Evolutionary conservation across 2,888 invertebrate species (phyloP).

Genomic region (Spodoptera exigua): DNA sequence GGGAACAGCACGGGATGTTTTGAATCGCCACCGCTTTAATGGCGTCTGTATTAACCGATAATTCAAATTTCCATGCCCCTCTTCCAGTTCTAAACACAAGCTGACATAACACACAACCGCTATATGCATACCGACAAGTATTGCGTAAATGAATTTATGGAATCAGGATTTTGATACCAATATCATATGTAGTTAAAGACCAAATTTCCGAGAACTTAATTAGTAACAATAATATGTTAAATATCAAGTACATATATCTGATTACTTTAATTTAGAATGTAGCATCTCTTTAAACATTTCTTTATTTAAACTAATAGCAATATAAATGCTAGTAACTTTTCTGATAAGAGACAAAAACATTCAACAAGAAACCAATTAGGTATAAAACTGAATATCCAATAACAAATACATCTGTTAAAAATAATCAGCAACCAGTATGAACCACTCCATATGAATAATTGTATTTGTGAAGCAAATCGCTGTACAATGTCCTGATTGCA

Average conservation of each 20-base stretch:
- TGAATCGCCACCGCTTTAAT: slow-evolving; percentile 86
- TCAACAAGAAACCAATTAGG: too few relatives aligned
- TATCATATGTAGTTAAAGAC: too few relatives aligned
- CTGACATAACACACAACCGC: slow-evolving; percentile 64
- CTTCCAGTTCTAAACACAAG: slow-evolving; percentile 68
- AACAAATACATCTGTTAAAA: background rate
- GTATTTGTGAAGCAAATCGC: slow-evolving; percentile 14
- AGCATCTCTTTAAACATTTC: too few relatives aligned
- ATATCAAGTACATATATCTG: too few relatives aligned
- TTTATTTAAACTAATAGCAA: too few relatives aligned
- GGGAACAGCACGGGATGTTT: slow-evolving; percentile 86
- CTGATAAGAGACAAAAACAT: too few relatives aligned
- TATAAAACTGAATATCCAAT: background rate
- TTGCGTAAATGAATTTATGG: background rate
- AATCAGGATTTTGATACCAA: too few relatives aligned
- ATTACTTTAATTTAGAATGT: too few relatives aligned
- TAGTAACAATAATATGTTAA: too few relatives aligned
- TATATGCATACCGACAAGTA: slow-evolving; percentile 32
- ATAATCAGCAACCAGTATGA: background rate
- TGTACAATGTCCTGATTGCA: slow-evolving; percentile 52
- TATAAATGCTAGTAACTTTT: too few relatives aligned
- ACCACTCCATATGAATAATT: slow-evolving; percentile 1
- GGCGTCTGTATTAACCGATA: slow-evolving; percentile 84
- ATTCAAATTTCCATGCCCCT: slow-evolving; percentile 79
- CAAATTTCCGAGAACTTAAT: too few relatives aligned